Conservation (phyloP, 2,113 vertebrate genomes). For the Pantherophis guttatus region DNA sequence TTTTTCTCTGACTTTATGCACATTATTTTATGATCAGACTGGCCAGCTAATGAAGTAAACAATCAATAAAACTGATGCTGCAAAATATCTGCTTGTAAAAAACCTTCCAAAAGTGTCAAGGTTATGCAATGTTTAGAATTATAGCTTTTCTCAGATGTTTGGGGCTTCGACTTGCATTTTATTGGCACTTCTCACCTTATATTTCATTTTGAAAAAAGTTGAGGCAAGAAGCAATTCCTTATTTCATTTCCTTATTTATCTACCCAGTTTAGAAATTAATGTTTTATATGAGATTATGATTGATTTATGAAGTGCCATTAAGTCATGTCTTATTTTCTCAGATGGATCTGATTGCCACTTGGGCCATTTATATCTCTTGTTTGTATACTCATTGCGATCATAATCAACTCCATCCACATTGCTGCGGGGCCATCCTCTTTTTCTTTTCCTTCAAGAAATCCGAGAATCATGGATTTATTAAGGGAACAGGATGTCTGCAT, state of each 20-base stretch:
- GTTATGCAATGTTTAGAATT: background rate
- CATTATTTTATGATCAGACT: background rate
- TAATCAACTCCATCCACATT: background rate
- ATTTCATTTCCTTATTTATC: background rate
- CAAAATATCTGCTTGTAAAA: background rate
- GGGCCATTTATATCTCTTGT: background rate
- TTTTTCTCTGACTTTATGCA: background rate
- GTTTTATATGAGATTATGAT: background rate
- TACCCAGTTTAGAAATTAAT: background rate
- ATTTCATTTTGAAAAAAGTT: background rate
- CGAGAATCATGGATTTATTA: background rate
- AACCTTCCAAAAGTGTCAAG: background rate
- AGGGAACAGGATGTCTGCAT: background rate
- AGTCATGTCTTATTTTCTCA: background rate
- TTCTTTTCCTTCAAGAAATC: background rate
- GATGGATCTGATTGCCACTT: background rate
- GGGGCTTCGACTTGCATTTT: background rate
- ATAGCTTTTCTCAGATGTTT: background rate
- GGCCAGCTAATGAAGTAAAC: background rate
- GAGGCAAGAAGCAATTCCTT: background rate
- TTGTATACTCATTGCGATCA: background rate
- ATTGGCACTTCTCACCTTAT: background rate
- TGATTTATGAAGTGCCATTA: background rate
- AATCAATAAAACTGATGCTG: background rate
- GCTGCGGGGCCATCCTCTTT: background rate